Base-by-base conservation (phyloP, 1,140 invertebrate species). In the Drosophila melanica region DNA sequence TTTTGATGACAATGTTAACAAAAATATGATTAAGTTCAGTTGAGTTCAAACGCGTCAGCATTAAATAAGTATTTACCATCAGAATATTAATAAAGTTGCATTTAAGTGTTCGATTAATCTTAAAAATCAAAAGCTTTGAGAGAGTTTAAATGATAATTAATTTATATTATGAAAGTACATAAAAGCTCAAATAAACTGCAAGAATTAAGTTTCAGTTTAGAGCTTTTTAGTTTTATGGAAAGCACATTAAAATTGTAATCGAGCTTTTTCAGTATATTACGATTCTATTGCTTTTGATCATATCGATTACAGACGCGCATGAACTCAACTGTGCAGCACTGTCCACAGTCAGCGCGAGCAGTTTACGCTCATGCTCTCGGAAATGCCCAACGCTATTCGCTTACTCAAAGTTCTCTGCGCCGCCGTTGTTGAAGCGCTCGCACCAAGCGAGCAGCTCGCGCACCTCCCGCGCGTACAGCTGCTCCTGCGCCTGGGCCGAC, bases 381-480 rank as follows among this genome's bases (percentile, higher is more conserved):
- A 27, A 27, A 27, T 27, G 27, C 27, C 27, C 33, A 35, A 30
- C 30, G n/a, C 7, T 37, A 7, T 42, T 10, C 3, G 41, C 55
- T 68, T 57, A 91, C 66, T 91, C 90, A 53, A 87, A 90, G n/a
- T 91, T 81, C 69, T 90, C 90, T 8, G 75, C 68, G 41, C 73
- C 77, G 8, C 90, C 90, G 47, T 82, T 91, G 73, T 91, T 91
- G 53, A 91, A 91, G 59, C 90, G 90, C 18, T 91, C 90, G 57
- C 90, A 91, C 90, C 90, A 91, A 20, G 81, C 90, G 3, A 91
- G 74, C 44, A 91, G 23, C 27, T 91, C 90, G 9, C 85, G 67
- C 57, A 91, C 90, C 48, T 91, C 90, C 20, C 90, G 47, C 23
- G 90, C 90, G 41, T 91, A 90, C 2, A 82, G 79, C 58, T 77